Evolutionary conservation across 1,140 invertebrate genomes (phyloP).

Genomic region (Pantala flavescens): DNA sequence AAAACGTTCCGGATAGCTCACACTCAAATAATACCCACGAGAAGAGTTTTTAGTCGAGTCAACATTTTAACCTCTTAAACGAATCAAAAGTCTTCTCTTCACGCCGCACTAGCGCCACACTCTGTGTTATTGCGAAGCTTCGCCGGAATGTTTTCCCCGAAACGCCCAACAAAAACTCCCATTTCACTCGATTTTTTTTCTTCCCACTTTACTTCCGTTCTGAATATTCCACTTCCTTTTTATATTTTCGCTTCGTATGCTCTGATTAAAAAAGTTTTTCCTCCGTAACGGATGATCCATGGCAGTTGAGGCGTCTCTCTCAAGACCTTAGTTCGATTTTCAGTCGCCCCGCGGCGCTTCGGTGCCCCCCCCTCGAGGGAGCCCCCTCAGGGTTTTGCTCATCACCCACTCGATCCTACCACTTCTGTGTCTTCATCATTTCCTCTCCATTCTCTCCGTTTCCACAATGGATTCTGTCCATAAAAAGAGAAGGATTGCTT

Average conservation of each 20-base stretch:
- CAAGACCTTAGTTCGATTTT: not conserved
- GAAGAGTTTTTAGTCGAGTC: too few relatives aligned
- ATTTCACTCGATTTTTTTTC: not conserved
- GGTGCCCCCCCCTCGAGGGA: not conserved
- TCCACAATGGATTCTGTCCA: too few relatives aligned
- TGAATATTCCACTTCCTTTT: not conserved
- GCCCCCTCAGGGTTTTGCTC: not conserved
- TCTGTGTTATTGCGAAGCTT: too few relatives aligned
- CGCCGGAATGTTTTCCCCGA: too few relatives aligned
- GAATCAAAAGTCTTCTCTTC: too few relatives aligned
- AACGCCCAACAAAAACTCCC: not conserved
- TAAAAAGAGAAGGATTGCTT: too few relatives aligned
- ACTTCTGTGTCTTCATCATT: not conserved
- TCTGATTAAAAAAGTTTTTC: constrained; percentile 8
- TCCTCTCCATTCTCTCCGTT: too few relatives aligned
- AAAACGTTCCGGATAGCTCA: too few relatives aligned
- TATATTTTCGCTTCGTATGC: not conserved
- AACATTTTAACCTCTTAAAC: too few relatives aligned
- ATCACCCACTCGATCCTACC: not conserved
- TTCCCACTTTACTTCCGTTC: not conserved
- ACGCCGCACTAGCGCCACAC: too few relatives aligned
- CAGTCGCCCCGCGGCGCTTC: not conserved
- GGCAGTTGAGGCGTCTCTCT: not conserved
- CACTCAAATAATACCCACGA: too few relatives aligned
- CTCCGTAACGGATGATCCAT: not conserved